Conservation (phyloP, 2,888 invertebrate species). For the Dicroscelio sp. region DNA sequence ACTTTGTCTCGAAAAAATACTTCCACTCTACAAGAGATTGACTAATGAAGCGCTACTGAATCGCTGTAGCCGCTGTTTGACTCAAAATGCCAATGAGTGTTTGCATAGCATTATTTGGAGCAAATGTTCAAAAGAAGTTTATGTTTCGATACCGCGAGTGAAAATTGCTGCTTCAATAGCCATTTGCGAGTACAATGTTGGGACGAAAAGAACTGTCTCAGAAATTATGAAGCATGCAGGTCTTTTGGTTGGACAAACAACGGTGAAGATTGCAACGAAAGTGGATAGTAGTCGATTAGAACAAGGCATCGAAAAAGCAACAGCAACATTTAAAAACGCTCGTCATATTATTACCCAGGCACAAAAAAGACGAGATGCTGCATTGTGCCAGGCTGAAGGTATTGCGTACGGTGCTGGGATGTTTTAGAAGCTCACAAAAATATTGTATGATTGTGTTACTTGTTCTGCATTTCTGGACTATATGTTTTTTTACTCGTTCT, state of each 20-base stretch:
- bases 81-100: too few species aligned
- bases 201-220: too few species aligned
- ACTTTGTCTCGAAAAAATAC: too few species aligned
- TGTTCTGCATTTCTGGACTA: neutral
- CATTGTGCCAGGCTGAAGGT: slow-evolving; percentile 42
- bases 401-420: slow-evolving; percentile 51
- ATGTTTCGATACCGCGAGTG: too few species aligned
- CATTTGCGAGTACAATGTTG: too few species aligned
- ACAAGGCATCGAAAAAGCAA: slow-evolving; percentile 22
- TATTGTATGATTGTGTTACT: neutral
- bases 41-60: too few species aligned
- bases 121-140: too few species aligned
- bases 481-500: neutral
- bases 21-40: too few species aligned
- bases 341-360: slow-evolving; percentile 36
- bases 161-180: too few species aligned
- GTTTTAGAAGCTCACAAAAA: slow-evolving; percentile 12
- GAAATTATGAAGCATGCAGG: slow-evolving; percentile 15
- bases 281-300: neutral
- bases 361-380: slow-evolving; percentile 14
- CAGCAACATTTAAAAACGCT: slow-evolving; percentile 41
- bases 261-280: slow-evolving; percentile 22
- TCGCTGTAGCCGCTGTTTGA: too few species aligned
- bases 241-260: slow-evolving; percentile 1
- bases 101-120: too few species aligned